Evolutionary conservation across 2,888 invertebrate species (phyloP).

Genomic region (Pecten maximus): DNA sequence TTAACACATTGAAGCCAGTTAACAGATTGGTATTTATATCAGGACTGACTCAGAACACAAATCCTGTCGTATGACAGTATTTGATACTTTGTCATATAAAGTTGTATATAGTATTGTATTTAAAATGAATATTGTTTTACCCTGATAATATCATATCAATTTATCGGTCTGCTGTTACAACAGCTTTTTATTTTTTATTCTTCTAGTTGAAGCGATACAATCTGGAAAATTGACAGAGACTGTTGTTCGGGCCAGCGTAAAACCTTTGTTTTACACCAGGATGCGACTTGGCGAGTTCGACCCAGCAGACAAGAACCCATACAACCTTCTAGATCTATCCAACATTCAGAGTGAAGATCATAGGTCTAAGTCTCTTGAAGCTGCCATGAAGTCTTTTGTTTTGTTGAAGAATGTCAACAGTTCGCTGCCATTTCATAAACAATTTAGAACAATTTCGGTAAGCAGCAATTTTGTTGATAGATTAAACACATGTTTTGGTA

Average conservation of each 20-base stretch:
- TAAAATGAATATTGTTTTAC: too few relatives aligned
- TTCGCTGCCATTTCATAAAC: conserved; percentile 59
- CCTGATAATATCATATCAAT: too few relatives aligned
- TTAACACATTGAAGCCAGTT: too few relatives aligned
- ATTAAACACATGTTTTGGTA: too few relatives aligned
- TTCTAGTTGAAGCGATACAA: conserved; percentile 65
- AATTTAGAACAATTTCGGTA: conserved; percentile 53
- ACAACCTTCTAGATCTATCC: conserved; percentile 61
- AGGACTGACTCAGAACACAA: too few relatives aligned
- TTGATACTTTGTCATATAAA: too few relatives aligned
- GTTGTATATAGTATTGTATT: too few relatives aligned
- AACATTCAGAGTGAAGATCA: conserved; percentile 68
- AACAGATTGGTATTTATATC: too few relatives aligned
- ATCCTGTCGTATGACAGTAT: too few relatives aligned
- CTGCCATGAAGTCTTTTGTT: conserved; percentile 77
- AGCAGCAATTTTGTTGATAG: too few relatives aligned
- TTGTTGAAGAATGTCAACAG: conserved; percentile 72
- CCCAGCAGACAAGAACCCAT: conserved; percentile 76
- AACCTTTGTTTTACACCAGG: conserved; percentile 74
- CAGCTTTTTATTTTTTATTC: neutral
- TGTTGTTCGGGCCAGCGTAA: conserved; percentile 65
- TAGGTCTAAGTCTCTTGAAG: conserved; percentile 66
- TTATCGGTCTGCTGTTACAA: neutral
- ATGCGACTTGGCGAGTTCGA: conserved; percentile 79
- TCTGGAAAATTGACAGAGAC: conserved; percentile 61